A percentile compares a stretch with the other conserved stretches of the same genome.
These are phyloP conservation scores for Aegotheles bennettii DNA, from an alignment of 2,113 vertebrate genomes.

Conservation along the genomic window DNA sequence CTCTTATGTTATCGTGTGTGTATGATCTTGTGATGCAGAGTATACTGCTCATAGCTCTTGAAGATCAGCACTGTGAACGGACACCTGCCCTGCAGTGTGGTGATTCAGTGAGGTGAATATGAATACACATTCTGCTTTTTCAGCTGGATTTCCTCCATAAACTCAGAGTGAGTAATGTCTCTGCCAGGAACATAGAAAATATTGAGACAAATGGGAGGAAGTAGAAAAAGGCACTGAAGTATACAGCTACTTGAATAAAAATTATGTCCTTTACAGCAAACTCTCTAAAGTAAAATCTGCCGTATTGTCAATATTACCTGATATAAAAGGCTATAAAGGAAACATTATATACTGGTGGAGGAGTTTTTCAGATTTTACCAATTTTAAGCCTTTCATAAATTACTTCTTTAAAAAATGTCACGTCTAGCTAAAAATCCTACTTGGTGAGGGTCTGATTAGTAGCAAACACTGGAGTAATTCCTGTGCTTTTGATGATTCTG, in stretches of 20 bases:
- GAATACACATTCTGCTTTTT: background rate
- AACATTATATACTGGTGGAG: background rate
- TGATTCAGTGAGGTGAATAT: rapidly evolving
- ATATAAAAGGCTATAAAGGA: background rate
- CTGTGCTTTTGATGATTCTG: background rate
- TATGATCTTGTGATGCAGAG: rapidly evolving
- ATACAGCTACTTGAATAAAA: background rate
- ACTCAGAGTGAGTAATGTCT: rapidly evolving
- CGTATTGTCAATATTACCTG: rapidly evolving
- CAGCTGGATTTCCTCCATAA: background rate
- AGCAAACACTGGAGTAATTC: background rate
- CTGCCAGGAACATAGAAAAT: background rate
- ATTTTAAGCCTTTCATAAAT: background rate
- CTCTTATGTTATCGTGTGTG: rapidly evolving
- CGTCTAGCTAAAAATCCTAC: background rate
- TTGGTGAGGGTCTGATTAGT: background rate
- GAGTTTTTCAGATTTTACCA: background rate
- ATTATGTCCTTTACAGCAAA: background rate
- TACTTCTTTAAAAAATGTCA: background rate
- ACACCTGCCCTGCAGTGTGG: rapidly evolving
- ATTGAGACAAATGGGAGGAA: background rate
- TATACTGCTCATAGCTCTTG: background rate
- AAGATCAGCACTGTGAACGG: background rate
- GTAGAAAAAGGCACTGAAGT: background rate
- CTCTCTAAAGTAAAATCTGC: background rate